Evolutionary conservation across 2,888 invertebrate species (phyloP), one percentile per base, ranked within the genome.

Genomic region (Drosophila melanocephala): DNA sequence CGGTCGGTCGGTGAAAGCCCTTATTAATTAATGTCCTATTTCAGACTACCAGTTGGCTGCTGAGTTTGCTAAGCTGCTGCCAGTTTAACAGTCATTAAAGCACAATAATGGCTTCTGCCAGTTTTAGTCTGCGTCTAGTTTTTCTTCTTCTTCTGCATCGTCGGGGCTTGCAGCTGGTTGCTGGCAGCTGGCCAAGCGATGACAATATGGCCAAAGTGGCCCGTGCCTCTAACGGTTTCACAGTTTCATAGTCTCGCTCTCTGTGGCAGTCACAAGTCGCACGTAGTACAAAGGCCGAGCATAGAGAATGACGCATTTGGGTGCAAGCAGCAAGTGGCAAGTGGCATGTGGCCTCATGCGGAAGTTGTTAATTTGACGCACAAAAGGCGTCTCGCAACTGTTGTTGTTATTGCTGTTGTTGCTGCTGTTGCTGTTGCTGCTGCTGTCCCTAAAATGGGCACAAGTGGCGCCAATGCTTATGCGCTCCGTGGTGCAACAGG

Each of bases 351-450:
- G 90, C 88, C 87, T 85, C 86, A 87, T 91, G 90, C 87, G 87
- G 87, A 87, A 91, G 88, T 89, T 91, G 91, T 87, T 87, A 91
- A 87, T 87, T 90, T 87, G 90, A 87, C 89, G 89, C 87, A 82
- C 84, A 89, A 87, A 89, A 77, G 57, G 57, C 57, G 75, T 85
- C 66, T 62, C 71, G 53, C 58, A 39, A 9, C 42, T 42, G n/a
- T 30, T 39, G 19, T 39, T 39, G 28, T 6, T 56, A 28, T 39
- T 39, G n/a, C 9, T 10, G 5, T 26, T 37, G 55, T 6, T 56
- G 39, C 30, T 39, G n/a, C 1, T 10, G 10, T 26, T 37, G 55
- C 44, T 57, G 72, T 14, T 35, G 35, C 59, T 79, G 67, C 22
- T 16, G 47, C 16, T 47, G 16, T 26, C 60, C 70, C 69, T 44